These are phyloP conservation scores for Fopius arisanus DNA, from an alignment of 1,140 invertebrate genomes.

Conservation along the genomic window DNA sequence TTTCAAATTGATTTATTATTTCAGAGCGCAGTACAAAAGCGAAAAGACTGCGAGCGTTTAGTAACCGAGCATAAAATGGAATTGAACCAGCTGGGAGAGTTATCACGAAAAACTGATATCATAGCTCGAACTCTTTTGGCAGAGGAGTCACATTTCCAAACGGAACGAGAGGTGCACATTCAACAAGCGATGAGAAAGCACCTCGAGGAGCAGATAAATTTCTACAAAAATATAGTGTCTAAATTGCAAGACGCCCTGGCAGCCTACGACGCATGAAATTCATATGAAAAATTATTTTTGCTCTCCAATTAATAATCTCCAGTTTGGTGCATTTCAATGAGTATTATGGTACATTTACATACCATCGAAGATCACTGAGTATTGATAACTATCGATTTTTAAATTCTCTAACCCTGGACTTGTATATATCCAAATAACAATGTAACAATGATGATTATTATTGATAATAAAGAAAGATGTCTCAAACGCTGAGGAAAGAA, in stretches of 20 bases:
- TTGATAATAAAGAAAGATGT: background rate
- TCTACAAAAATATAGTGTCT: conserved; percentile 85
- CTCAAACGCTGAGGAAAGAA: background rate
- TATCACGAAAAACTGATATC: conserved; percentile 84
- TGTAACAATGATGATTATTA: background rate
- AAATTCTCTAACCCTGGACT: background rate
- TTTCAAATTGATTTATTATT: background rate
- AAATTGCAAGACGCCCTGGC: conserved; percentile 70
- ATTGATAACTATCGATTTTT: background rate
- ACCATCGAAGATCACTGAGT: background rate
- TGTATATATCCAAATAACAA: conserved; percentile 13
- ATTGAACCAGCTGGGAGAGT: conserved; percentile 78
- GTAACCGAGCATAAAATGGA: conserved; percentile 85
- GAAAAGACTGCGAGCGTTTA: conserved; percentile 86
- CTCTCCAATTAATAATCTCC: background rate
- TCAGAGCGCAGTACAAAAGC: conserved; percentile 84
- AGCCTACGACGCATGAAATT: conserved; percentile 59
- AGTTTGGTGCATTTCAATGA: background rate
- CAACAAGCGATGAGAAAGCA: conserved; percentile 87
- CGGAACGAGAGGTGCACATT: conserved; percentile 85
- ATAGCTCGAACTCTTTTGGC: conserved; percentile 92
- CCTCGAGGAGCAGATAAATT: conserved; percentile 86
- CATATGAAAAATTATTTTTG: background rate
- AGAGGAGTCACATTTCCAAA: conserved; percentile 93
- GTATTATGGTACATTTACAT: conserved; percentile 1